These are phyloP conservation scores for Antheraea yamamai DNA, from an alignment of 2,888 invertebrate species.

Conservation along the genomic window DNA sequence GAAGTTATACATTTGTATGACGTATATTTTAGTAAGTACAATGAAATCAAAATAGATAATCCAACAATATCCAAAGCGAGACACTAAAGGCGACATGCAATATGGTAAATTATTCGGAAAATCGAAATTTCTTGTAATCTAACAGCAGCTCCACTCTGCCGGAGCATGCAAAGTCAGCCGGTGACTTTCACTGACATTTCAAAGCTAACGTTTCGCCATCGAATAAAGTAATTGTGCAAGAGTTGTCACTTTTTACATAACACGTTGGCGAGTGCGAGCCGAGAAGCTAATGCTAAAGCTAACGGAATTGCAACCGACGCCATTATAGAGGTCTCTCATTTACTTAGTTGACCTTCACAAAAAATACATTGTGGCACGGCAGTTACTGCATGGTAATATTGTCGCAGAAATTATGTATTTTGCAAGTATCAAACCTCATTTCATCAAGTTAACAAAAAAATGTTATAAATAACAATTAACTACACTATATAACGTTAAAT, in stretches of 20 bases:
- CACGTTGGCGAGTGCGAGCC: constrained; percentile 40
- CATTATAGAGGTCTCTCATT: neutral
- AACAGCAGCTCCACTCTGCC: constrained; percentile 38
- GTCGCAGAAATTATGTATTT: neutral
- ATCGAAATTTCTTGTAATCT: constrained; percentile 15
- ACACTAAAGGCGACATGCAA: neutral
- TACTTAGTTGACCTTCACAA: constrained; percentile 14
- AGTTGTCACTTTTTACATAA: constrained; percentile 79
- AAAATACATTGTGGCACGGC: neutral
- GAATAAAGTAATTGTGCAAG: constrained; percentile 78
- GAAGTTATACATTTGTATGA: no score
- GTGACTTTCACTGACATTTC: constrained; percentile 79
- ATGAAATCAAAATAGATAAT: no score
- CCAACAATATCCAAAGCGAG: neutral
- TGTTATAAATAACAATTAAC: no score
- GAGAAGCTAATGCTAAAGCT: constrained; percentile 35
- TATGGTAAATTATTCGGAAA: neutral
- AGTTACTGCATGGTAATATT: neutral
- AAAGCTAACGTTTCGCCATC: constrained; percentile 77
- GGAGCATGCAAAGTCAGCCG: constrained; percentile 72
- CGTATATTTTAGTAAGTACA: no score
- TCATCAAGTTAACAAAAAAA: no score
- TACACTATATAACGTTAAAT: no score
- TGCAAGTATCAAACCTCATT: neutral
- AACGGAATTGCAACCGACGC: constrained; percentile 26